phyloP scores from a whole-genome alignment of 2,797 vertebrate species.

The Gastrophryne carolinensis region DNA sequence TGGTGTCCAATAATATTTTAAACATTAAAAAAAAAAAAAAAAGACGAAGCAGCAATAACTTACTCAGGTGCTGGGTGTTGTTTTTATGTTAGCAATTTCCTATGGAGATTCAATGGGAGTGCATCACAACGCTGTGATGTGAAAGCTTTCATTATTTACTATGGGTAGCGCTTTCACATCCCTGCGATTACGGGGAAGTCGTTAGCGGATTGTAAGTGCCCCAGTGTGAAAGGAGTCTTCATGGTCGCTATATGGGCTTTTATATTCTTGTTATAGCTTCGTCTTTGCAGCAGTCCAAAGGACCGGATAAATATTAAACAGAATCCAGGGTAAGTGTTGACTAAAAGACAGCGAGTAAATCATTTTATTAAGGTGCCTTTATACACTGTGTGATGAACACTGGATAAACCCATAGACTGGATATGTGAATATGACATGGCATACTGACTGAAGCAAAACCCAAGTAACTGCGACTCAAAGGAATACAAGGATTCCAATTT shows the following conservation, averaged over 20 bases:
- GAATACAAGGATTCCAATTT: neutral
- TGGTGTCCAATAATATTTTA: too few species aligned
- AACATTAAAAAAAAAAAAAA: too few species aligned
- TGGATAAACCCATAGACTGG: neutral
- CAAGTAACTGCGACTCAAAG: neutral
- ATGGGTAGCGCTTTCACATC: too few species aligned
- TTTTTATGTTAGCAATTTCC: too few species aligned
- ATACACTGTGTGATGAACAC: neutral
- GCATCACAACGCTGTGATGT: too few species aligned
- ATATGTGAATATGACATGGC: neutral
- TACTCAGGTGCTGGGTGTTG: too few species aligned
- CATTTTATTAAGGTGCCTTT: neutral
- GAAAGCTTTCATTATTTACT: too few species aligned
- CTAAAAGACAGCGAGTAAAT: neutral
- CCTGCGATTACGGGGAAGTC: too few species aligned
- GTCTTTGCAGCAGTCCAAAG: neutral
- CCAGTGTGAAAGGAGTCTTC: too few species aligned
- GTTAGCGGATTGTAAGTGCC: too few species aligned
- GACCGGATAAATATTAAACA: neutral
- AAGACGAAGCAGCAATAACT: too few species aligned
- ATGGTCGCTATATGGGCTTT: neutral
- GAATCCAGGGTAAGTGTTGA: neutral
- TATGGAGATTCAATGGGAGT: too few species aligned
- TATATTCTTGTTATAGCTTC: neutral
- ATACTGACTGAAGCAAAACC: neutral